Evolutionary conservation across 1,140 invertebrate species (phyloP).

Genomic region (Melitaea cinxia): DNA sequence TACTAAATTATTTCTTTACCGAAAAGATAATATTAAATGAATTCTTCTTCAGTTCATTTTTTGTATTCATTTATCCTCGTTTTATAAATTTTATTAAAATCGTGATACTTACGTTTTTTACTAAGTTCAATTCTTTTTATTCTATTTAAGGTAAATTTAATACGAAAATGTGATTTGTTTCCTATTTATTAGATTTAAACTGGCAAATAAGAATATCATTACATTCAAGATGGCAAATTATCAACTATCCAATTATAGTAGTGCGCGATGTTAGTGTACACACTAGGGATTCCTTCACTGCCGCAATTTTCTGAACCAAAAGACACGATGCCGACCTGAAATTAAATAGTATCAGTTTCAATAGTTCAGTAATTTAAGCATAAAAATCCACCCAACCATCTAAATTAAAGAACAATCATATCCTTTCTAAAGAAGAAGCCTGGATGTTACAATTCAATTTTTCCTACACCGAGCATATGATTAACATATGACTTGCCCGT

Average conservation of each 20-base stretch:
- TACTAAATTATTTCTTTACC: no score
- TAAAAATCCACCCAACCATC: no score
- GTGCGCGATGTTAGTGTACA: constrained; percentile 86
- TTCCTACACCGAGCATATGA: no score
- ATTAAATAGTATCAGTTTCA: constrained; percentile 34
- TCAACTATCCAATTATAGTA: constrained; percentile 86
- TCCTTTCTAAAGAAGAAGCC: no score
- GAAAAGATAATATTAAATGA: background rate
- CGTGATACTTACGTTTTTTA: no score
- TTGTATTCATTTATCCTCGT: no score
- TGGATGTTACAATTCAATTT: no score
- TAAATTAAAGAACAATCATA: no score
- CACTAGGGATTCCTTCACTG: constrained; percentile 85
- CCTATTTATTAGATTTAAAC: constrained; percentile 19
- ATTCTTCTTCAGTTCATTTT: background rate
- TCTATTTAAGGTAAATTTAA: background rate
- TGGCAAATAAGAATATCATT: constrained; percentile 6
- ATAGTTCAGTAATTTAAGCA: background rate
- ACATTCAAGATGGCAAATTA: constrained; percentile 81
- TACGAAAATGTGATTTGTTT: background rate
- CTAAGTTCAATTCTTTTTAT: no score
- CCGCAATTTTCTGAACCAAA: constrained; percentile 88
- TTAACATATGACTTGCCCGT: no score
- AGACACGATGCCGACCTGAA: constrained; percentile 87
- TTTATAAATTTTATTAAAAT: no score